A percentile compares a stretch with the other conserved stretches of the same genome.
Conservation (phyloP, 2,113 vertebrate species). For the Bombycilla garrulus region DNA sequence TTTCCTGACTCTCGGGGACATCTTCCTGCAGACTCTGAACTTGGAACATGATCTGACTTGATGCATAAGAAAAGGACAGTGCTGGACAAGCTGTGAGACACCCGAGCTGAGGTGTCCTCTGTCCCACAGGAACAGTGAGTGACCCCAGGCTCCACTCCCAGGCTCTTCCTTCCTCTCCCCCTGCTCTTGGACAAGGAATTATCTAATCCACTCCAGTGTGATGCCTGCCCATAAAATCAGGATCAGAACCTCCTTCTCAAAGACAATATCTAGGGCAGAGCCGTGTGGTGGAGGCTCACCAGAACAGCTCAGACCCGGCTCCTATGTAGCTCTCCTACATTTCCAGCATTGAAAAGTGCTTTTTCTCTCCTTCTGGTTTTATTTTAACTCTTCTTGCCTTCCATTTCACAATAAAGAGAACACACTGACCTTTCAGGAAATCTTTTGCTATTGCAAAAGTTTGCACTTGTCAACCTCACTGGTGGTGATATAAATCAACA, state of each 20-base stretch:
- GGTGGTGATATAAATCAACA: neutral
- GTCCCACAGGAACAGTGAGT: accelerated
- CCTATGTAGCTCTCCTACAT: neutral
- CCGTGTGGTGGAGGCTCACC: accelerated
- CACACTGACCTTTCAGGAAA: slow-evolving; percentile 1
- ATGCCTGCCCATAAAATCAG: neutral
- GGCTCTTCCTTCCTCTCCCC: neutral
- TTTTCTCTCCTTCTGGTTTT: neutral
- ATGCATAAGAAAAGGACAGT: accelerated
- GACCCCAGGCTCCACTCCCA: neutral
- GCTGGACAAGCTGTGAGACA: neutral
- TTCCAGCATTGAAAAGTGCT: neutral
- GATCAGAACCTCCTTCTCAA: neutral
- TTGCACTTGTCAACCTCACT: neutral
- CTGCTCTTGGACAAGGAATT: neutral
- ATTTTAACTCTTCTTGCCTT: neutral
- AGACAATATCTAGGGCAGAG: neutral
- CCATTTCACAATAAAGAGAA: slow-evolving; percentile 1
- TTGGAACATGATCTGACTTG: neutral
- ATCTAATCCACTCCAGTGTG: accelerated
- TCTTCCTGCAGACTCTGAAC: neutral
- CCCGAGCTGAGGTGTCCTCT: neutral
- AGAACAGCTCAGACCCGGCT: neutral
- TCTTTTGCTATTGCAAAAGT: neutral
- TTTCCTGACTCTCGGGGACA: neutral